Evolutionary conservation across 2,113 vertebrate genomes (phyloP).

Genomic region (Myiopsitta monachus): DNA sequence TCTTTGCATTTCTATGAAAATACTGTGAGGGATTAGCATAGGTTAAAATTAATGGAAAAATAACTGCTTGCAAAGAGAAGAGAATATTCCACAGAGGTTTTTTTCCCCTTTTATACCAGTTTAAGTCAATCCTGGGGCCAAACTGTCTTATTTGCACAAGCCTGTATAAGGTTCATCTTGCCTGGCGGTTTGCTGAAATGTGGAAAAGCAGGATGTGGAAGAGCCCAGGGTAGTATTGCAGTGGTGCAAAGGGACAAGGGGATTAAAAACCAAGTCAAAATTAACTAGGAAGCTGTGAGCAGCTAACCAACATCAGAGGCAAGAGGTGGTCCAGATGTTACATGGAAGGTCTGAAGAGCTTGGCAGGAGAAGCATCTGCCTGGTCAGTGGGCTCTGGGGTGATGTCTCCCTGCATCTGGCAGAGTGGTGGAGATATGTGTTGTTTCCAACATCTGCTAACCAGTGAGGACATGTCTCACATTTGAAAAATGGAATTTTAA

Average conservation of each 20-base stretch:
- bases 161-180: neutral
- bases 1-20: neutral
- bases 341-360: neutral
- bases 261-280: neutral
- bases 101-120: neutral
- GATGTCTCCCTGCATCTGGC: neutral
- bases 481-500: neutral
- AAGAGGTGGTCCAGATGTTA: neutral
- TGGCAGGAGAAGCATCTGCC: neutral
- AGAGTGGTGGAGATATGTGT: rapidly evolving
- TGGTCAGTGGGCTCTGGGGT: neutral
- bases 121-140: neutral
- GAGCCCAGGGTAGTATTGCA: neutral
- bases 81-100: neutral
- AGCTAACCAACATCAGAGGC: neutral
- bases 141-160: neutral
- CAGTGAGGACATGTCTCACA: neutral
- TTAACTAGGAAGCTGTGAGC: neutral
- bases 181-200: neutral
- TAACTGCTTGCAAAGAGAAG: neutral
- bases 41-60: neutral
- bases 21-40: neutral
- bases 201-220: neutral
- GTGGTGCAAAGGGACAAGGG: neutral
- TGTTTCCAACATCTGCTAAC: neutral